Percentiles rank a stretch among this genome's conserved stretches.
Conservation (phyloP, 2,113 vertebrate species). For the Hemiprocne comata region DNA sequence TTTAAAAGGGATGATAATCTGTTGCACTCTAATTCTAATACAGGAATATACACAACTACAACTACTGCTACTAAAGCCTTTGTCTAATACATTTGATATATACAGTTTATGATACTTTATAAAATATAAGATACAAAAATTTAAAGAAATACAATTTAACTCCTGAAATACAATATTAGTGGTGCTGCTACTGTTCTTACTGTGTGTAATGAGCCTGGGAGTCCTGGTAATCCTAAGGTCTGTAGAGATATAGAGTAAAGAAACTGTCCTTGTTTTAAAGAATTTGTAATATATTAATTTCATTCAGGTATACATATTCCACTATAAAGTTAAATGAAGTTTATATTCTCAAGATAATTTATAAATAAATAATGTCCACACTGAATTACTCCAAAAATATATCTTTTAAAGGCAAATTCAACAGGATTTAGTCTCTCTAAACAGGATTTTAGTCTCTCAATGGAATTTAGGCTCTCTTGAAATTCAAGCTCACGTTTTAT, state of each 20-base stretch:
- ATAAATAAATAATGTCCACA: neutral
- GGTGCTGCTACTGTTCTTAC: neutral
- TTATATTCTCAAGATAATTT: neutral
- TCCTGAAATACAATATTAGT: neutral
- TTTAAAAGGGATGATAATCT: neutral
- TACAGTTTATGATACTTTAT: neutral
- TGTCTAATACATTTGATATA: neutral
- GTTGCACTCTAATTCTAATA: neutral
- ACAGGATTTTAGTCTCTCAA: neutral
- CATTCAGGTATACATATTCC: neutral
- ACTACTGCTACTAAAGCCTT: neutral
- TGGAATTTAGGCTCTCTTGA: neutral
- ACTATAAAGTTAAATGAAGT: neutral
- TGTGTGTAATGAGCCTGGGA: neutral
- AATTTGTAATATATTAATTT: neutral
- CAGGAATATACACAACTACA: neutral
- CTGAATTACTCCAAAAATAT: neutral
- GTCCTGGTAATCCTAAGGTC: neutral
- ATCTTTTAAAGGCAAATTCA: neutral
- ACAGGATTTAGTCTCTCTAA: neutral
- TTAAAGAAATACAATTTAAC: neutral
- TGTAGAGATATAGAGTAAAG: neutral
- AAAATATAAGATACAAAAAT: neutral
- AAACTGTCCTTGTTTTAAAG: neutral
- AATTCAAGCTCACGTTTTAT: neutral